These are phyloP conservation scores for Dicyrtoma fusca DNA, from an alignment of 2,888 invertebrate genomes.

Conservation along the genomic window DNA sequence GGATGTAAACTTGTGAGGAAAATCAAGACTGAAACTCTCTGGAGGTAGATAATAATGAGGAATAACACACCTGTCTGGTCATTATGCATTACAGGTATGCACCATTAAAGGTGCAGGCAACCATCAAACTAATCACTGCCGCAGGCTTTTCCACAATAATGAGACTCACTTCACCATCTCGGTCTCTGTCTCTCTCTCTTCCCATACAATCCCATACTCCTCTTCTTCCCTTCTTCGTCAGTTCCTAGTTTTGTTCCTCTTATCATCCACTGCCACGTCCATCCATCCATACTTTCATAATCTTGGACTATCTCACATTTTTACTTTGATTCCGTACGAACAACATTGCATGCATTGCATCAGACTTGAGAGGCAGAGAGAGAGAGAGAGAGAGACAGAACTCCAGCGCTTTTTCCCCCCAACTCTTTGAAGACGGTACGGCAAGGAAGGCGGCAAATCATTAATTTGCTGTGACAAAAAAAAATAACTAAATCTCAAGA, in stretches of 20 bases:
- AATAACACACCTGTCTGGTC: slow-evolving; percentile 31
- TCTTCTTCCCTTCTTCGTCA: too few relatives aligned
- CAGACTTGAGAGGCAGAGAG: too few relatives aligned
- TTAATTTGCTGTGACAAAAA: slow-evolving; percentile 22
- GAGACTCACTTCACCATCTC: slow-evolving; percentile 22
- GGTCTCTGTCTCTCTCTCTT: neutral
- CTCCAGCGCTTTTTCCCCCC: neutral
- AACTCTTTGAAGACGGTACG: neutral
- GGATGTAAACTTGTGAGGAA: neutral
- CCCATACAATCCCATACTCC: too few relatives aligned
- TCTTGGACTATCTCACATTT: too few relatives aligned
- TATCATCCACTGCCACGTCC: neutral
- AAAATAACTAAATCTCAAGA: neutral
- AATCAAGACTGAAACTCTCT: slow-evolving; percentile 19
- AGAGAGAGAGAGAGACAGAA: too few relatives aligned
- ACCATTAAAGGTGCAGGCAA: slow-evolving; percentile 25
- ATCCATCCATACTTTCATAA: slow-evolving; percentile 10
- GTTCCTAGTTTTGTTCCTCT: slow-evolving; percentile 2
- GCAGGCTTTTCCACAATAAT: slow-evolving; percentile 12
- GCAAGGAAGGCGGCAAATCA: slow-evolving; percentile 25
- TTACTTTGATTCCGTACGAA: too few relatives aligned
- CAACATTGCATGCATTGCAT: too few relatives aligned
- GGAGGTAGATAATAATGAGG: slow-evolving; percentile 26
- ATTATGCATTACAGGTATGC: slow-evolving; percentile 24
- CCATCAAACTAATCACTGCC: slow-evolving; percentile 32